Conservation (phyloP, 2,113 vertebrate species). For the Halcyon senegalensis region DNA sequence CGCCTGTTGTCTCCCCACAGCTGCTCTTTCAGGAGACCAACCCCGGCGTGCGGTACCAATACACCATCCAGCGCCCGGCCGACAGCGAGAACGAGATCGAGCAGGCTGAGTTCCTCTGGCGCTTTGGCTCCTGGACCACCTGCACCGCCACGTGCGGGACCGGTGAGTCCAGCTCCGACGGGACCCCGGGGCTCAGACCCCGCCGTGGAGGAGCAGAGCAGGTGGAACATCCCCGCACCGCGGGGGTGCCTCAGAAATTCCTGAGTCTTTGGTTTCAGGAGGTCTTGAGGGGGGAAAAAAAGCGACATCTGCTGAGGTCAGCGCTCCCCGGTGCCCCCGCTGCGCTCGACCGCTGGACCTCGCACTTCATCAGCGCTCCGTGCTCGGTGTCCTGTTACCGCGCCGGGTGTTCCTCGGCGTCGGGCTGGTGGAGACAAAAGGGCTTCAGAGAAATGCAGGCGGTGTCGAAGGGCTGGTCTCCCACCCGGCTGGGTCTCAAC, state of each 20-base stretch:
- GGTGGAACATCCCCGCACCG: fast-evolving
- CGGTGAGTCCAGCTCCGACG: constrained; percentile 58
- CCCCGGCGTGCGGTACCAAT: constrained; percentile 91
- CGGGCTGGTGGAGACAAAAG: background rate
- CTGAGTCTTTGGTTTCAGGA: background rate
- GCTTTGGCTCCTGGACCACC: constrained; percentile 85
- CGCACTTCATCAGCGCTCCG: background rate
- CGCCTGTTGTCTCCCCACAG: constrained; percentile 23
- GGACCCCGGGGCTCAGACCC: fast-evolving
- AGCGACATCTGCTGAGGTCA: background rate
- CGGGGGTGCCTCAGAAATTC: background rate
- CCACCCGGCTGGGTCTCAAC: background rate
- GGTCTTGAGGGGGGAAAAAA: background rate
- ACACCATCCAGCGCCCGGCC: constrained; percentile 83
- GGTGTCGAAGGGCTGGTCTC: fast-evolving
- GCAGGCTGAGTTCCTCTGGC: constrained; percentile 84
- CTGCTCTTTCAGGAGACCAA: constrained; percentile 95
- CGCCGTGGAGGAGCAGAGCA: fast-evolving
- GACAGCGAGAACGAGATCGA: constrained; percentile 31
- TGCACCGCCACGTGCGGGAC: constrained; percentile 90
- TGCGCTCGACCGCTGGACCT: fast-evolving
- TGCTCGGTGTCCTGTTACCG: background rate
- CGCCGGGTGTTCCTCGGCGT: fast-evolving
- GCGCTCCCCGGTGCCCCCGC: fast-evolving
- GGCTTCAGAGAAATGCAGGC: background rate